These are phyloP conservation scores for Hofmannophila pseudospretella DNA, from an alignment of 2,888 invertebrate species.

Conservation along the genomic window DNA sequence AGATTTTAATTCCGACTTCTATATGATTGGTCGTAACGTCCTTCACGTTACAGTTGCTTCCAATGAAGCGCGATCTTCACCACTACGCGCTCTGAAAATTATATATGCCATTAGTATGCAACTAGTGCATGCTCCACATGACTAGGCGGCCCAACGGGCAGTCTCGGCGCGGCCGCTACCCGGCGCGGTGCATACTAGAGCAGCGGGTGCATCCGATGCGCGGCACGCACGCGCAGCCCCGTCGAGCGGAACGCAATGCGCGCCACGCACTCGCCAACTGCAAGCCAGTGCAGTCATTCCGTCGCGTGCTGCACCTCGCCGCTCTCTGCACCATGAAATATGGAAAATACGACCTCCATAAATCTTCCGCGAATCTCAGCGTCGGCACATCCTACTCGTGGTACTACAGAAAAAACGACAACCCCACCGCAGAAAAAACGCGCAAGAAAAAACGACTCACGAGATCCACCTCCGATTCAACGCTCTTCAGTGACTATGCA, in stretches of 20 bases:
- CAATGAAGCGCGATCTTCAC: conserved; percentile 51
- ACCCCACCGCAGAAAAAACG: conserved; percentile 41
- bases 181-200: conserved; percentile 30
- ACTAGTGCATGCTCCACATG: conserved; percentile 46
- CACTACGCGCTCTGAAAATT: conserved; percentile 66
- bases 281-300: conserved; percentile 37
- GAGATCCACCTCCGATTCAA: conserved; percentile 67
- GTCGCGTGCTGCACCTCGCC: conserved; percentile 48
- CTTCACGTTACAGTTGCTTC: conserved; percentile 37
- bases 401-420: conserved; percentile 69
- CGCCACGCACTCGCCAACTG: conserved; percentile 44
- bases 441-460: conserved; percentile 49
- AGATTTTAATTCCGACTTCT: too few relatives aligned
- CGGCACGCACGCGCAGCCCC: conserved; percentile 44
- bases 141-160: conserved; percentile 33
- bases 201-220: conserved; percentile 48
- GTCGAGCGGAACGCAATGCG: conserved; percentile 11
- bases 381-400: conserved; percentile 72
- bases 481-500: conserved; percentile 71
- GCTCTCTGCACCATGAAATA: conserved; percentile 64
- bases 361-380: conserved; percentile 65
- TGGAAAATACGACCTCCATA: conserved; percentile 74
- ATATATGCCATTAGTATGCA: conserved; percentile 55
- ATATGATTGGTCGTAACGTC: not conserved
- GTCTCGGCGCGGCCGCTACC: conserved; percentile 38